phyloP scores from a whole-genome alignment of 2,797 vertebrate genomes.

The Parambassis ranga region DNA sequence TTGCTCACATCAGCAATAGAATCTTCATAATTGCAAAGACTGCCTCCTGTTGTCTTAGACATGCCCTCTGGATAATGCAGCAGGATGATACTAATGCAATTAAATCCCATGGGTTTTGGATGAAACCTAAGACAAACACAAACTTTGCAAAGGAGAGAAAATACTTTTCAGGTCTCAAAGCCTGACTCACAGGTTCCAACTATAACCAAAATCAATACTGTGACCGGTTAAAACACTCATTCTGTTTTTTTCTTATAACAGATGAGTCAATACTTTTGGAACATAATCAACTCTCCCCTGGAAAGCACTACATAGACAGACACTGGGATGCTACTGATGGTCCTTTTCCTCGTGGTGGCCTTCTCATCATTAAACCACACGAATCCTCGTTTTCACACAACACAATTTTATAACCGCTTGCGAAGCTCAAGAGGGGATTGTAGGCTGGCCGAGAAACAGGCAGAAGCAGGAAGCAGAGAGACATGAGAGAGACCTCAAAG shows the following conservation, averaged over 20 bases:
- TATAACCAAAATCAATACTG: slow-evolving; percentile 29
- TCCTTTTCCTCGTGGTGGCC: slow-evolving; percentile 14
- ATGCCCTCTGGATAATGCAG: slow-evolving; percentile 33
- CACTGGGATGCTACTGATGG: slow-evolving; percentile 24
- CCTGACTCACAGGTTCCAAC: slow-evolving; percentile 5
- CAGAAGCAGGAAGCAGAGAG: slow-evolving; percentile 9
- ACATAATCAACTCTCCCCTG: background rate
- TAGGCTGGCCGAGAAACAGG: slow-evolving; percentile 17
- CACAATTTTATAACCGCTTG: slow-evolving; percentile 34
- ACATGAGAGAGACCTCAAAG: slow-evolving; percentile 54
- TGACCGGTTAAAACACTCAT: slow-evolving; percentile 28
- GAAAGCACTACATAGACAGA: slow-evolving; percentile 5
- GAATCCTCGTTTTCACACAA: slow-evolving; percentile 20
- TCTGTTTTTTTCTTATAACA: background rate
- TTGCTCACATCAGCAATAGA: slow-evolving; percentile 41
- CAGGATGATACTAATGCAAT: slow-evolving; percentile 27
- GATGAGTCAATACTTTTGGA: slow-evolving; percentile 2
- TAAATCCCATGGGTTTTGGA: slow-evolving; percentile 22
- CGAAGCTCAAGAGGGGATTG: slow-evolving; percentile 20
- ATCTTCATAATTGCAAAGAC: slow-evolving; percentile 44
- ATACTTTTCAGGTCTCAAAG: background rate
- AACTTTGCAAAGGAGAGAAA: background rate
- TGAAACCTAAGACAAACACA: slow-evolving; percentile 18
- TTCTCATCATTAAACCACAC: slow-evolving; percentile 35
- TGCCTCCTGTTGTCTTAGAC: slow-evolving; percentile 32